Base-by-base conservation (phyloP, 2,797 vertebrate species). In the Pseudochromis fuscus region DNA sequence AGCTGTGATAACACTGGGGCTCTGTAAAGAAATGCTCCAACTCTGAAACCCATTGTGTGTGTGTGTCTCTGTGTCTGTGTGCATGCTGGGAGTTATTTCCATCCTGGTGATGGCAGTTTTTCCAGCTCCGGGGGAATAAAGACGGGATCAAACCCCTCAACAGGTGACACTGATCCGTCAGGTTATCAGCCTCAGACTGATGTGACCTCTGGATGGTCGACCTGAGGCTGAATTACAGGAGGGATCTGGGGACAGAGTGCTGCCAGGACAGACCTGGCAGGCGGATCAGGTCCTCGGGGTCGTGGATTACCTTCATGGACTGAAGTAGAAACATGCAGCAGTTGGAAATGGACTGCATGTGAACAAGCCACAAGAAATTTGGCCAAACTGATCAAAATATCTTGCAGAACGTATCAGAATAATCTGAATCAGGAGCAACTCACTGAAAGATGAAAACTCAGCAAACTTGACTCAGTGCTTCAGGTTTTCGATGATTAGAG, bases 141-240 rank as follows among this genome's bases (percentile, higher is more conserved):
- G 11, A 3, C 27, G 18, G 64, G 45, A 63, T 79, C 70, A 87
- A 75, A 59, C 48, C 69, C 49, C 49, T 31, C 0, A 49, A 88
- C 88, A 90, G 88, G 83, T 89, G 88, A 79, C 58, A 15, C 68
- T 81, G 82, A 87, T 88, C 88, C 45, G 0, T 62, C 78, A 70
- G 79, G 86, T 88, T 65, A 25, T 78, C 53, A 12, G 52, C 13
- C 58, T 64, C 45, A 11, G 53, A 35, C 19, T 52, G 61, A 75
- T 59, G 71, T 51, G 51, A 81, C 64, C 76, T 81, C 74, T 78
- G 73, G 49, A 71, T n/a, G 2, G 42, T 71, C 44, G 9, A 28
- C 8, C 55, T 45, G 56, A 24, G 69, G 28, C 37, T 35, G 15
- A 71, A 45, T 67, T 30, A 76, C 57, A 45, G 67, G 46, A 28